Evolutionary conservation across 2,113 vertebrate genomes (phyloP).

Genomic region (Ictidomys tridecemlineatus): DNA sequence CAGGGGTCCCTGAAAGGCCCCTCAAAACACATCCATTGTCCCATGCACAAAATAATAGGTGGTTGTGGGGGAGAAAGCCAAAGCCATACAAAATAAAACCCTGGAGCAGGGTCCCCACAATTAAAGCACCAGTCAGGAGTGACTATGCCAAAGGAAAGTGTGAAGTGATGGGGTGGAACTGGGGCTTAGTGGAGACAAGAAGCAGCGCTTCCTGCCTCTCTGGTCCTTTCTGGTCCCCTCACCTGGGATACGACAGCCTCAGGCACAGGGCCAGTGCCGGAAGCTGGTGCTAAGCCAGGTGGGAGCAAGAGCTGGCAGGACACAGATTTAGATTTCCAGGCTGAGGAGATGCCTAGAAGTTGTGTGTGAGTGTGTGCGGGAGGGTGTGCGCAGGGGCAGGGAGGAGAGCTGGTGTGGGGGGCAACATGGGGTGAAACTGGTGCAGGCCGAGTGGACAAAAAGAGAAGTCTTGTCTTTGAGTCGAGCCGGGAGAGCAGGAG

Average conservation of each 20-base stretch:
- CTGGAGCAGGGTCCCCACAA: no score
- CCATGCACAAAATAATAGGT: not conserved
- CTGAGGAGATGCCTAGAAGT: not conserved
- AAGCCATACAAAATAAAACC: not conserved
- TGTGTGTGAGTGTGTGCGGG: rapidly evolving
- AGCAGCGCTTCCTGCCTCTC: not conserved
- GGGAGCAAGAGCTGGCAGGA: not conserved
- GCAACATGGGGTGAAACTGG: not conserved
- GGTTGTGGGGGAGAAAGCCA: not conserved
- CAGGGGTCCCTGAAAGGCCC: not conserved
- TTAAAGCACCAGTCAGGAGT: not conserved
- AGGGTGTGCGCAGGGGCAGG: not conserved
- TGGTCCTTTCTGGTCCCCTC: not conserved
- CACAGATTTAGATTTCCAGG: not conserved
- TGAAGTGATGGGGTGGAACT: not conserved
- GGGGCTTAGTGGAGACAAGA: not conserved
- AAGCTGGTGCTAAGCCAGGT: not conserved
- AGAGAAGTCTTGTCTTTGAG: conserved; percentile 80
- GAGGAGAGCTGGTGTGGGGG: not conserved
- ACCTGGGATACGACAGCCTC: not conserved
- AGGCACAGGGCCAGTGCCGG: not conserved
- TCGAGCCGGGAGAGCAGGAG: conserved; percentile 54
- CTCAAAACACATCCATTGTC: not conserved
- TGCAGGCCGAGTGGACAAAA: conserved; percentile 56
- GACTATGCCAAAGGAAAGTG: not conserved